These are phyloP conservation scores for Anas bernieri DNA, from an alignment of 2,797 vertebrate genomes.

Conservation along the genomic window DNA sequence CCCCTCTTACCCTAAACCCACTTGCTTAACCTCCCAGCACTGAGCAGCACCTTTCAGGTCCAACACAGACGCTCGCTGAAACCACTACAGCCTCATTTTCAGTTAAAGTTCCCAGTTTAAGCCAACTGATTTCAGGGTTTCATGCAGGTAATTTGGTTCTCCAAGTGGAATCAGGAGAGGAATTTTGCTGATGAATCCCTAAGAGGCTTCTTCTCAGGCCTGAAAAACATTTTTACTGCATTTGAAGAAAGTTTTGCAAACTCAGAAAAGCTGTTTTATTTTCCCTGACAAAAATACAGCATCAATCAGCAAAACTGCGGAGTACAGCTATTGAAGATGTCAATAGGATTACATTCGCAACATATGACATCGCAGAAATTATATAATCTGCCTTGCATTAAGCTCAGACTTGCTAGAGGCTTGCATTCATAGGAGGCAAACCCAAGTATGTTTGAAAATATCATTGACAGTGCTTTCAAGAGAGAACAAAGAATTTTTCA, in stretches of 20 bases:
- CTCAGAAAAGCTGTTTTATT: background rate
- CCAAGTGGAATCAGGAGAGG: background rate
- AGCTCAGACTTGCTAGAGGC: constrained; percentile 31
- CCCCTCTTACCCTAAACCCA: background rate
- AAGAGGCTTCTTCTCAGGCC: background rate
- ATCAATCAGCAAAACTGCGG: background rate
- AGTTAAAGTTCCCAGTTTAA: background rate
- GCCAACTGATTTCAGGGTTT: background rate
- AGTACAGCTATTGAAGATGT: background rate
- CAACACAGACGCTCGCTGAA: background rate
- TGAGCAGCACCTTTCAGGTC: background rate
- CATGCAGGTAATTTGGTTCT: background rate
- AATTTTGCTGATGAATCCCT: background rate
- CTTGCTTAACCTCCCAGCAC: background rate
- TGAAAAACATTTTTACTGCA: background rate
- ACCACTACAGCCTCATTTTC: background rate
- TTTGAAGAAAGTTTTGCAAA: background rate
- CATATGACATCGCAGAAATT: background rate
- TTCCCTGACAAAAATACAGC: background rate
- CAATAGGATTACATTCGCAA: background rate
- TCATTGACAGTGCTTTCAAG: constrained; percentile 60
- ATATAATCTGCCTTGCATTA: constrained; percentile 30
- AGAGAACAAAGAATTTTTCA: constrained; percentile 76
- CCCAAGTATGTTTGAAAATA: constrained; percentile 67
- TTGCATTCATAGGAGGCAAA: constrained; percentile 59